These are phyloP conservation scores for Phymorhynchus buccinoides DNA, from an alignment of 1,140 invertebrate species.

Conservation along the genomic window DNA sequence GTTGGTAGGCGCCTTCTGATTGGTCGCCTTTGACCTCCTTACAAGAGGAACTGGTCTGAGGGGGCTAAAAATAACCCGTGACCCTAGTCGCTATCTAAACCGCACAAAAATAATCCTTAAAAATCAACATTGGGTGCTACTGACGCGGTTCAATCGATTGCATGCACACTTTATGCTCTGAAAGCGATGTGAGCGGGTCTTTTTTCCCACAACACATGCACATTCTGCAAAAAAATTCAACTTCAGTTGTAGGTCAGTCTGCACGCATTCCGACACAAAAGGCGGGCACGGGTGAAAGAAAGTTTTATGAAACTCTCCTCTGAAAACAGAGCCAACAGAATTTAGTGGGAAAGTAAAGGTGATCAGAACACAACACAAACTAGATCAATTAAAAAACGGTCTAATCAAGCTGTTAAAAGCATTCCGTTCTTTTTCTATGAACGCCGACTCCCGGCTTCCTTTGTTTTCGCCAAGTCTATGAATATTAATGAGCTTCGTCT, in stretches of 20 bases:
- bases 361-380: background rate
- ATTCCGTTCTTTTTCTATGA: background rate
- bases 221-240: slow-evolving; percentile 32
- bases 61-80: slow-evolving; percentile 35
- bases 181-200: slow-evolving; percentile 5
- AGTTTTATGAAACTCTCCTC: background rate
- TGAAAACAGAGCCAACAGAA: background rate
- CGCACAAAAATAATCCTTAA: slow-evolving; percentile 36
- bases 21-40: background rate
- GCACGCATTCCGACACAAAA: background rate
- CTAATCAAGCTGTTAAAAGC: background rate
- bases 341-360: background rate
- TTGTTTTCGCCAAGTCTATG: slow-evolving; percentile 16
- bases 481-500: slow-evolving; percentile 39
- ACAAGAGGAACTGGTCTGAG: background rate
- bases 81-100: background rate
- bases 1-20: slow-evolving; percentile 25
- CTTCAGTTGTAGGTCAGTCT: slow-evolving; percentile 28
- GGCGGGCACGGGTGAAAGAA: slow-evolving; percentile 6
- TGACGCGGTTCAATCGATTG: slow-evolving; percentile 29
- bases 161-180: background rate
- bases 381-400: background rate
- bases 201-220: slow-evolving; percentile 32
- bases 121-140: slow-evolving; percentile 33
- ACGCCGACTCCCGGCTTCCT: background rate